A percentile compares a stretch with the other conserved stretches of the same genome.
These are phyloP conservation scores for Ypsolopha sequella DNA, from an alignment of 2,888 invertebrate genomes.

Conservation along the genomic window DNA sequence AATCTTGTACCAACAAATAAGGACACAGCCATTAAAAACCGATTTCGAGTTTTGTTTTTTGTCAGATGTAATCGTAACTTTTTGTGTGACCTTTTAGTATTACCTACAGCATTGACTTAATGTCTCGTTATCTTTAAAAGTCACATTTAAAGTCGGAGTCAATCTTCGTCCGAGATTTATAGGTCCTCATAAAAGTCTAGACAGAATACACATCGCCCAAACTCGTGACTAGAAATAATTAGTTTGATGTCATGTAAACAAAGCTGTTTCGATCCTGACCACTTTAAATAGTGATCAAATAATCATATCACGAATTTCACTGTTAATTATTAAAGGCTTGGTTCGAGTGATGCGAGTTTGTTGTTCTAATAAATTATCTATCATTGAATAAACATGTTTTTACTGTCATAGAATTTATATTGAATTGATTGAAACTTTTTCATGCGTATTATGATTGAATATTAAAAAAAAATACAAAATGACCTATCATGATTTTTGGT, in stretches of 20 bases:
- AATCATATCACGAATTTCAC: not conserved
- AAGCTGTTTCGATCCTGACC: not conserved
- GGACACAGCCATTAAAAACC: too few relatives aligned
- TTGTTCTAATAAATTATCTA: not conserved
- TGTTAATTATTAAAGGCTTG: not conserved
- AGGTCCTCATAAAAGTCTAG: slow-evolving; percentile 18
- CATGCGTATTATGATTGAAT: too few relatives aligned
- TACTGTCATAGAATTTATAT: too few relatives aligned
- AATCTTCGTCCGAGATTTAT: slow-evolving; percentile 14
- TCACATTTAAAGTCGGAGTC: not conserved
- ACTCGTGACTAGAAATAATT: slow-evolving; percentile 2
- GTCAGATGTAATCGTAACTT: too few relatives aligned
- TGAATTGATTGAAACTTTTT: too few relatives aligned
- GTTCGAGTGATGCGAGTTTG: not conserved
- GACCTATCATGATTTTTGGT: too few relatives aligned
- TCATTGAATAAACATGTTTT: too few relatives aligned
- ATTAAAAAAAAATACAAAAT: too few relatives aligned
- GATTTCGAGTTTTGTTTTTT: too few relatives aligned
- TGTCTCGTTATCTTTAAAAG: not conserved
- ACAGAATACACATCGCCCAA: slow-evolving; percentile 8
- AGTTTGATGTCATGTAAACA: not conserved
- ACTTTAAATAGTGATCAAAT: not conserved
- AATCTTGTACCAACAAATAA: too few relatives aligned
- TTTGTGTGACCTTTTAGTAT: not conserved
- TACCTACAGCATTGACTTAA: not conserved